phyloP scores from a whole-genome alignment of 1,140 invertebrate genomes.

The Acyrthosiphon pisum region DNA sequence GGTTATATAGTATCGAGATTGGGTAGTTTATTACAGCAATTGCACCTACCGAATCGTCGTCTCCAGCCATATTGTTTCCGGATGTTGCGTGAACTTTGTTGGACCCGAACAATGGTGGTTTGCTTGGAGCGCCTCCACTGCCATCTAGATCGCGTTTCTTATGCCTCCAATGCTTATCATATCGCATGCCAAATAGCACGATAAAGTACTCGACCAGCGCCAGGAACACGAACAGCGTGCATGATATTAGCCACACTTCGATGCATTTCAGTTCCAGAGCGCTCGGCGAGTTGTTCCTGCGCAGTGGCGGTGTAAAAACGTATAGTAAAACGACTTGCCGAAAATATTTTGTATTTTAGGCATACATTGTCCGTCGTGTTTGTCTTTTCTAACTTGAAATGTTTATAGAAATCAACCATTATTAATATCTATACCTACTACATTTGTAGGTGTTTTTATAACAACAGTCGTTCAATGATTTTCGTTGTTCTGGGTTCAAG shows the following conservation, averaged over 20 bases:
- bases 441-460: not conserved
- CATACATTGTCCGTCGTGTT: not conserved
- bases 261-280: conserved; percentile 74
- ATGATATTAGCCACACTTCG: conserved; percentile 76
- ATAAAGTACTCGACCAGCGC: conserved; percentile 77
- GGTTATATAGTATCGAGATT: too few species aligned
- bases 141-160: conserved; percentile 65
- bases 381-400: not conserved
- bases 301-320: conserved; percentile 57
- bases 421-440: not conserved
- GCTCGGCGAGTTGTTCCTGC: conserved; percentile 70
- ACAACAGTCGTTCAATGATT: not conserved
- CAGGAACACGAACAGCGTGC: conserved; percentile 76
- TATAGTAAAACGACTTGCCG: not conserved
- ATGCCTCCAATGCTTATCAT: conserved; percentile 69
- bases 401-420: not conserved
- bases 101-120: not conserved
- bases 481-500: not conserved
- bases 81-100: conserved; percentile 24
- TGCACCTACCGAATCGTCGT: not conserved
- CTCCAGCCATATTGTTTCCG: not conserved
- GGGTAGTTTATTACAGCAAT: not conserved
- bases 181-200: conserved; percentile 71
- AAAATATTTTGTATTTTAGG: not conserved
- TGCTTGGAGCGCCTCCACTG: not conserved